Conservation (phyloP, 2,797 vertebrate genomes). For the Spinus pinus region DNA sequence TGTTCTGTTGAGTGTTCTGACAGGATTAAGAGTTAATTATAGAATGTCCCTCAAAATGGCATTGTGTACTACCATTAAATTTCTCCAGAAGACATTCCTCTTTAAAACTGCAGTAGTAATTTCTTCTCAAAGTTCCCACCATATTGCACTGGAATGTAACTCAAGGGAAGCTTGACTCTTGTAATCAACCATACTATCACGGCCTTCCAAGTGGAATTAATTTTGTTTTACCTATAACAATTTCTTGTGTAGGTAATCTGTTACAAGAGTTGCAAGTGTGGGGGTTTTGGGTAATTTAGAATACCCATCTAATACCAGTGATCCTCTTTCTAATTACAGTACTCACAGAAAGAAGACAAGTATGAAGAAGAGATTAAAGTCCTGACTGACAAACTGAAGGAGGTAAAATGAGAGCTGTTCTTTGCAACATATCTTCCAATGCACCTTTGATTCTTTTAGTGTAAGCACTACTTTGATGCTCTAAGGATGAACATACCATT, state of each 20-base stretch:
- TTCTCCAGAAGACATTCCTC: background rate
- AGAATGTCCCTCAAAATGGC: background rate
- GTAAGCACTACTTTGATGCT: background rate
- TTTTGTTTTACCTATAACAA: background rate
- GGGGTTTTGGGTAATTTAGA: fast-evolving
- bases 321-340: conserved; percentile 81
- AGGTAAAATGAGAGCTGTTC: conserved; percentile 79
- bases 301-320: conserved; percentile 42
- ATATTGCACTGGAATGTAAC: background rate
- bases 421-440: background rate
- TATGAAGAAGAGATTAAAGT: conserved; percentile 99
- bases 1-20: background rate
- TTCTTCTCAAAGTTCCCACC: background rate
- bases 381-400: conserved; percentile 99
- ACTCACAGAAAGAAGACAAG: conserved; percentile 99
- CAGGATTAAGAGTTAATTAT: background rate
- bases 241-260: background rate
- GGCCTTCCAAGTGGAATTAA: background rate
- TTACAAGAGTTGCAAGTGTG: background rate
- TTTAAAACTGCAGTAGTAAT: background rate
- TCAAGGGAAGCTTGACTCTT: background rate
- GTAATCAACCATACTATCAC: background rate
- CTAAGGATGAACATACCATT: background rate
- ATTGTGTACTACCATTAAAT: background rate
- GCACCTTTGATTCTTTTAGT: background rate